phyloP scores from a whole-genome alignment of 2,113 vertebrate genomes.

The Todiramphus chloris region DNA sequence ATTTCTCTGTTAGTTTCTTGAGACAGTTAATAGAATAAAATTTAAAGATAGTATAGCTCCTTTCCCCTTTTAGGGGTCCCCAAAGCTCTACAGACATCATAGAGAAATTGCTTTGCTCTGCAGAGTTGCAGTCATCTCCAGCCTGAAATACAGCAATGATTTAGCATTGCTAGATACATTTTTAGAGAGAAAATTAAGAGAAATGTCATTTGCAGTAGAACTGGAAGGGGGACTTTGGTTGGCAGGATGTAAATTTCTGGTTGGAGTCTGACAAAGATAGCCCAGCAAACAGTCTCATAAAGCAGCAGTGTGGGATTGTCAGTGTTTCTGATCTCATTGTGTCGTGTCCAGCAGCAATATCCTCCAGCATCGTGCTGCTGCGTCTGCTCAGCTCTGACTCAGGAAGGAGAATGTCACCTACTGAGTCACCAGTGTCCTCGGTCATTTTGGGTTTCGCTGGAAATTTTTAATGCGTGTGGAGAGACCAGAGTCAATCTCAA shows the following conservation, averaged over 20 bases:
- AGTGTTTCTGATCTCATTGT: background rate
- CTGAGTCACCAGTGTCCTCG: background rate
- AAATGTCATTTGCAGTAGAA: background rate
- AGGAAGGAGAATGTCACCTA: constrained; percentile 10
- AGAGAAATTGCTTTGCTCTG: background rate
- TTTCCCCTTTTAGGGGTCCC: background rate
- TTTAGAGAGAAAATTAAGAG: background rate
- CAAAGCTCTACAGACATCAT: background rate
- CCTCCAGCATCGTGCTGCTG: background rate
- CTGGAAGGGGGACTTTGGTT: background rate
- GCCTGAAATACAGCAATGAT: background rate
- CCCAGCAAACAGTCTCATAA: background rate
- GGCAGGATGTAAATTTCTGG: background rate
- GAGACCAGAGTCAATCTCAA: background rate
- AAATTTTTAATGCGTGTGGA: background rate
- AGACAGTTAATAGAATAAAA: background rate
- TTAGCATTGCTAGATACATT: background rate
- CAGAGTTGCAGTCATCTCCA: background rate
- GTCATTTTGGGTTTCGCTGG: background rate
- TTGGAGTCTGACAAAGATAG: background rate
- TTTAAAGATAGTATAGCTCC: background rate
- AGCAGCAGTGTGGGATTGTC: background rate
- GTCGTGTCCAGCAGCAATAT: background rate
- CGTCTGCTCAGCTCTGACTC: constrained; percentile 11
- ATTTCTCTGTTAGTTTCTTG: background rate